These are phyloP conservation scores for Diaphora mendica DNA, from an alignment of 2,888 invertebrate genomes.

Conservation along the genomic window DNA sequence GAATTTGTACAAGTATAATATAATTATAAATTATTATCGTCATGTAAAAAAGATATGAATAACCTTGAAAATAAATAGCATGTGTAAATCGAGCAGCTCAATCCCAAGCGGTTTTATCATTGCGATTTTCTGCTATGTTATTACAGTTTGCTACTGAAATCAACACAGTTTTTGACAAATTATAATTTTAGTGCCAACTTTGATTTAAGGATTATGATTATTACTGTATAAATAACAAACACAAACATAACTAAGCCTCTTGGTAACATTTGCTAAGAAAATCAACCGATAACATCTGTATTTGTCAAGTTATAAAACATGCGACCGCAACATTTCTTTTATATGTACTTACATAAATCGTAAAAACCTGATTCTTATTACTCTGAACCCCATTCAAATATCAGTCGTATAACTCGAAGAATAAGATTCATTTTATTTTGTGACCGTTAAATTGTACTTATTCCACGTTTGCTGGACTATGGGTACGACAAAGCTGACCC, in stretches of 20 bases:
- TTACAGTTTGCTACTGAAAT: too few species aligned
- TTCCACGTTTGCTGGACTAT: slow-evolving; percentile 35
- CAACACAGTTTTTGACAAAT: too few species aligned
- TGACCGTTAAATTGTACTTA: slow-evolving; percentile 21
- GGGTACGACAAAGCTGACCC: slow-evolving; percentile 48
- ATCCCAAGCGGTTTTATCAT: too few species aligned
- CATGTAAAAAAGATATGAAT: too few species aligned
- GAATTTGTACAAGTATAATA: too few species aligned
- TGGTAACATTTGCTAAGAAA: slow-evolving; percentile 20
- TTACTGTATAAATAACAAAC: neutral
- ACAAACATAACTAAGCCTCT: slow-evolving; percentile 8
- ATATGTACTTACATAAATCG: slow-evolving; percentile 23
- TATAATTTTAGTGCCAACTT: too few species aligned
- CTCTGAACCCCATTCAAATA: slow-evolving; percentile 6
- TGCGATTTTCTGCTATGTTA: too few species aligned
- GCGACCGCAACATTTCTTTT: slow-evolving; percentile 33
- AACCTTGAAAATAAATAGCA: too few species aligned
- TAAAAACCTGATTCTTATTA: slow-evolving; percentile 26
- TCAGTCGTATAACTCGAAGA: neutral
- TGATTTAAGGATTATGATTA: too few species aligned
- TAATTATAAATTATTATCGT: too few species aligned
- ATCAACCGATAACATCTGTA: slow-evolving; percentile 37
- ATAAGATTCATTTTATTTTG: slow-evolving; percentile 26
- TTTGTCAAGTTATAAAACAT: slow-evolving; percentile 46
- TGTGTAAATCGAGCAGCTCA: too few species aligned